These are phyloP conservation scores for Pantherophis guttatus DNA, from an alignment of 2,113 vertebrate species.

Conservation along the genomic window DNA sequence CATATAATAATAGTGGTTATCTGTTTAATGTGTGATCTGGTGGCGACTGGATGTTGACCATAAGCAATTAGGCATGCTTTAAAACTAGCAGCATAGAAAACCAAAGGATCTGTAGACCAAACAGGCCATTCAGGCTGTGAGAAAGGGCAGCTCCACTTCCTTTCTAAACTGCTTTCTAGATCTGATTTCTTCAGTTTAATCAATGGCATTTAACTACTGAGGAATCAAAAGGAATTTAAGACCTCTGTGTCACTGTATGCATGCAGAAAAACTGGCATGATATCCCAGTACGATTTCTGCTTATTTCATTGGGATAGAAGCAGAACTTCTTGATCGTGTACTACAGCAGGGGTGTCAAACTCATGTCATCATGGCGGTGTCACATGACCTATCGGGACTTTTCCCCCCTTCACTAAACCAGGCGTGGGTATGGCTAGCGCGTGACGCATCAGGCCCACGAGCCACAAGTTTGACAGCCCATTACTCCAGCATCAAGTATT, in stretches of 20 bases:
- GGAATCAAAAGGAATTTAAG: constrained; percentile 22
- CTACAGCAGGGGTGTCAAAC: neutral
- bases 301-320: neutral
- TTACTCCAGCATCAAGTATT: no score
- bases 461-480: no score
- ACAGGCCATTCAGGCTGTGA: constrained; percentile 63
- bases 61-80: constrained; percentile 72
- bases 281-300: no score
- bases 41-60: constrained; percentile 66
- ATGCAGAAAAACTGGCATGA: neutral
- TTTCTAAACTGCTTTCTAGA: constrained; percentile 56
- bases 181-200: constrained; percentile 69
- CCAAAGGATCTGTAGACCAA: constrained; percentile 45
- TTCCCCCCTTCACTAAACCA: no score
- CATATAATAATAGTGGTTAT: constrained; percentile 75
- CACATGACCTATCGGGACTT: no score
- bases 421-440: no score
- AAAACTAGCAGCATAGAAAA: constrained; percentile 67
- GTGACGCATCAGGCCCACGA: no score
- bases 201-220: constrained; percentile 56
- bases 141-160: constrained; percentile 55
- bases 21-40: constrained; percentile 80
- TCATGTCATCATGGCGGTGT: no score
- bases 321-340: neutral
- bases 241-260: neutral